Evolutionary conservation across 1,140 invertebrate species (phyloP), one percentile per base, ranked within the genome.

Genomic region (Acyrthosiphon pisum): DNA sequence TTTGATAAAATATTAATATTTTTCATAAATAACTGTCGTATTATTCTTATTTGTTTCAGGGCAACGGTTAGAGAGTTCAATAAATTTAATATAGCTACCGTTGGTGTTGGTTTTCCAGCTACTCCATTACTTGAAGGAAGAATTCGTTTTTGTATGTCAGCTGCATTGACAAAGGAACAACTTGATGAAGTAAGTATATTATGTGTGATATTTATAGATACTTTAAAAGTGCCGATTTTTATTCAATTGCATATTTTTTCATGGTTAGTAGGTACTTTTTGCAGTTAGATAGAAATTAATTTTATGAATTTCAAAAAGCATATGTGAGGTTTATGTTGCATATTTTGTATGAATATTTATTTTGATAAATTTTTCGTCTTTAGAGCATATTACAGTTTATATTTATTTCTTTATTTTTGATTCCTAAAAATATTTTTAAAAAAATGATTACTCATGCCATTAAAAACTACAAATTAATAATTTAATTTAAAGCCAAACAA

Each of bases 41-140:
- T 41, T 23, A 20, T 76, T 76, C 14, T 76, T 18, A 76, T 23
- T 93, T 90, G 94, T 95, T 95, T 93, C 94, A 98, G 98, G 35
- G 96, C 96, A 93, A 98, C 99, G 94, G 98, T 99, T 93, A 96
- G 99, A 94, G 97, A 97, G 93, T 96, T 99, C 94, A 97, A 97
- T 91, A 96, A 96, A 93, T 95, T 97, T 93, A 97, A 98, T 90
- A 97, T 99, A 93, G 99, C 99, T 41, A 97, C 97, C 23, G 99
- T 99, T 9, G 99, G 99, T 93, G 99, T 99, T 93, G 99, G 99
- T 93, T 99, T 99, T 96, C 99, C 99, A 91, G 99, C 99, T 53
- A 99, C 99, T n/a, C 98, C 98, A 84, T 96, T 99, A 92, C 98
- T 98, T 96, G 97, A 98, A 95, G 98, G 98, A 41, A 96, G 99